These are phyloP conservation scores for Diadophis punctatus DNA, from an alignment of 2,113 vertebrate genomes.

Conservation along the genomic window DNA sequence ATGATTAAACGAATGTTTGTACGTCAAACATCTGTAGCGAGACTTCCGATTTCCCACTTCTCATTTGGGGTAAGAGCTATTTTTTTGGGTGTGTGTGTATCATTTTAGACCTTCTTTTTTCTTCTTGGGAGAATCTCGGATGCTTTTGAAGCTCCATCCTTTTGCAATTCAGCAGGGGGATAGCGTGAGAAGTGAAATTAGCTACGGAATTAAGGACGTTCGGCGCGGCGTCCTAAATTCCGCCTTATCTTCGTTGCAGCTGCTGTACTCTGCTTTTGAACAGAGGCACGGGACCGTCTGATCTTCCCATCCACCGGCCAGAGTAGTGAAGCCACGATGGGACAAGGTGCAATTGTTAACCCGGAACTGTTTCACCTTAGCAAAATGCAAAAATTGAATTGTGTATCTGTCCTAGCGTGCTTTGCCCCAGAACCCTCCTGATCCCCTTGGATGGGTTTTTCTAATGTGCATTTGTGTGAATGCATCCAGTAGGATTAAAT, in stretches of 20 bases:
- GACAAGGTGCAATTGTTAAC: background rate
- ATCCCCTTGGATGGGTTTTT: too few relatives aligned
- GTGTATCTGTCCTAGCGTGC: background rate
- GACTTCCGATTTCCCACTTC: background rate
- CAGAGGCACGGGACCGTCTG: too few relatives aligned
- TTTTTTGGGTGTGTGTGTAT: background rate
- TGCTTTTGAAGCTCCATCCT: background rate
- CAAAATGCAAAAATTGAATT: background rate
- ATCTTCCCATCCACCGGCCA: background rate
- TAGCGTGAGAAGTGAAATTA: background rate
- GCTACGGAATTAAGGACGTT: background rate
- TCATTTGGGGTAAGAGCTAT: background rate
- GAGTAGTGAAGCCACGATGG: background rate
- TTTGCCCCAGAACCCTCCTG: background rate
- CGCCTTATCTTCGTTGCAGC: background rate
- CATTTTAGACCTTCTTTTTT: background rate
- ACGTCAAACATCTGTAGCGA: background rate
- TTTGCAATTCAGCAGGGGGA: background rate
- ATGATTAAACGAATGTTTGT: background rate
- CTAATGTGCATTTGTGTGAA: too few relatives aligned
- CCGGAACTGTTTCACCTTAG: background rate
- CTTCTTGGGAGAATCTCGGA: background rate
- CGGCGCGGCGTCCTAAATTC: background rate
- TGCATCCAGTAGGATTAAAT: too few relatives aligned
- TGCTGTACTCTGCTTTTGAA: background rate